Base-by-base conservation (phyloP, 2,888 invertebrate species). In the Epistrophella euchroma region DNA sequence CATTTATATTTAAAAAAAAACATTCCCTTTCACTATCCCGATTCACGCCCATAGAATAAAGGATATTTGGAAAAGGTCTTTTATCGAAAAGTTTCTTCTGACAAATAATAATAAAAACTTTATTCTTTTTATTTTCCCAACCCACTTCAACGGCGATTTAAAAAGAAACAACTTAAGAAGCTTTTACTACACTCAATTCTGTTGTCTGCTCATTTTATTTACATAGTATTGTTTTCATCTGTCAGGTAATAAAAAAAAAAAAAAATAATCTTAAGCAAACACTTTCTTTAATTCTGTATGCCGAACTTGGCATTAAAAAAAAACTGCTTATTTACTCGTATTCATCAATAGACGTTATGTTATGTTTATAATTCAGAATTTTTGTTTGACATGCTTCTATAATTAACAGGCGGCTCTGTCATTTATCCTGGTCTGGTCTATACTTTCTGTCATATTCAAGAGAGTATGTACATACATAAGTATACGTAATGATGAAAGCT, bases 401-500 rank as follows among this genome's bases (percentile, higher is more conserved):
- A 32, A 52, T 52, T 32, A 52, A 28, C 15, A 15, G 22, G 52
- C 9, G 52, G n/a, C 52, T 52, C 52, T 52, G 52, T 52, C 52
- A 52, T 52, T 52, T 52, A n/a, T 7, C 9, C 52, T 28, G 15
- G 50, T 52, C 50, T 52, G n/a, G n/a, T n/a, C n/a, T n/a, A n/a
- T n/a, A 15, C 50, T 52, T 52, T 52, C 22, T 52, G 52, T 28
- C 52, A 28, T 28, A 28, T 52, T 52, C 15, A 25, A 52, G 28
- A 28, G 52, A 28, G 15, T 28, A 52, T 28, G 52, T 28, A n/a
- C n/a, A n/a, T n/a, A n/a, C n/a, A n/a, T n/a, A n/a, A n/a, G n/a
- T n/a, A n/a, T n/a, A n/a, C n/a, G 4, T 15, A 25, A 52, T 52
- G 52, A 28, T 52, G 52, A 28, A 52, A 58, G 32, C 13, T 32